Evolutionary conservation across 1,140 invertebrate species (phyloP), one percentile per base, ranked within the genome.

Genomic region (Phymorhynchus buccinoides): DNA sequence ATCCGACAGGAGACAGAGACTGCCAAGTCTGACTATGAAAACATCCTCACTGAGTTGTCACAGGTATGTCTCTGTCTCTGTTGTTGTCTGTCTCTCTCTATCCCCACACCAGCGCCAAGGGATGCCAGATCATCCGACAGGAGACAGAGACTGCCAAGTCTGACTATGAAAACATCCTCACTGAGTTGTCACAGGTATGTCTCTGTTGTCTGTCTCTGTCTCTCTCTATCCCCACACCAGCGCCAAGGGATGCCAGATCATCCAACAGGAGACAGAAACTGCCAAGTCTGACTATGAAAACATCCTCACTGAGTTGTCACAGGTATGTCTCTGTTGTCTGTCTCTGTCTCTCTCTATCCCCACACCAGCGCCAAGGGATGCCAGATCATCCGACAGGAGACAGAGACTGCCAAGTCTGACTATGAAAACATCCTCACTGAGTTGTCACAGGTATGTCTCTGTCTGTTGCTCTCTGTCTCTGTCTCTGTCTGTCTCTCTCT

Each of bases 91-190:
- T 52, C 22, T 52, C 48, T 52, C 12, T 52, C 48, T 52, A 18
- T 52, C 48, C 12, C 48, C 12, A 18, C 44, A 91, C 89, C 27
- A 92, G 89, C 78, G 85, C 88, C 22, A 87, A 88, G n/a, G 92
- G 92, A 9, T 90, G 89, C 85, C 89, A 90, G 48, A 82, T 87
- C n/a, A 90, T 92, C 4, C 85, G 89, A 27, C 88, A 91, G 32
- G 90, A 92, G 78, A 88, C 90, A 14, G 91, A 93, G 44, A 87
- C 62, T 18, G 89, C 89, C 37, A 92, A 92, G 78, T 41, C 81
- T 6, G 90, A 91, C 37, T 93, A 92, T 87, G 92, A 92, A 44
- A 89, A 90, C 83, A 88, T 93, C 6, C 89, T 92, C n/a, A 90
- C 89, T 1, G 87, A 91, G 80, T 85, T 92, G 18, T 90, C 90